Base-by-base conservation (phyloP, 2,797 vertebrate genomes). In the Liasis olivaceus region DNA sequence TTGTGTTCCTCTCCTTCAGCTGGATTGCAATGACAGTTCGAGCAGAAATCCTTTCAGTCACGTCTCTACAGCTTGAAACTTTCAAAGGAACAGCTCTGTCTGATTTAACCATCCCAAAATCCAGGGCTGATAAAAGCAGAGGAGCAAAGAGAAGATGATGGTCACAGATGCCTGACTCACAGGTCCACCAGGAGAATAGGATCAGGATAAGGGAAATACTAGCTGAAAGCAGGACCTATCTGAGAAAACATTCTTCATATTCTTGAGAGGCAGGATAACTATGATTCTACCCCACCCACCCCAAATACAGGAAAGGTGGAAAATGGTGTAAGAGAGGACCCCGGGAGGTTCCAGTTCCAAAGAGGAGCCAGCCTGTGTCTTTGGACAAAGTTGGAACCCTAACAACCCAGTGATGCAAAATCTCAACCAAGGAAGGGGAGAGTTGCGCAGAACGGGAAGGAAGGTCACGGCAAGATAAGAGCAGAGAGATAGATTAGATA, bases 401-500 rank as follows among this genome's bases (percentile, higher is more conserved):
- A 7, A 20, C 28, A 13, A 5, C 42, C 47, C 5, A 13, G 31
- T 72, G 81, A 90, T 17, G 28, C 63, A 60, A 85, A 7, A 7
- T 58, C 59, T 58, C 5, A 58, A 54, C 51, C 20, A 66, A 91
- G 17, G 58, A 84, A 56, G 91, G 85, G 6, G 63, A 22, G n/a
- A 12, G 6, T 13, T 36, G 58, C 36, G 31, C 26, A 15, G 84
- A 59, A 90, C 1, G 63, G 59, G 64, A 87, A 22, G 63, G 59
- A 88, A 92, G 91, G 97, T 97, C 96, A 95, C 6, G 58, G 54
- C 26, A 63, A 85, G 86, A 87, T 64, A 95, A 24, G 94, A 81
- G 91, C 81, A 72, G 54, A 92, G 63, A 91, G 92, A 95, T 62
- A 92, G 3, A 90, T 93, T 66, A 91, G 94, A 58, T 86, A 89